Evolutionary conservation across 2,797 vertebrate species (phyloP), one percentile per base, ranked within the genome.

Genomic region (Coregonus ussuriensis): DNA sequence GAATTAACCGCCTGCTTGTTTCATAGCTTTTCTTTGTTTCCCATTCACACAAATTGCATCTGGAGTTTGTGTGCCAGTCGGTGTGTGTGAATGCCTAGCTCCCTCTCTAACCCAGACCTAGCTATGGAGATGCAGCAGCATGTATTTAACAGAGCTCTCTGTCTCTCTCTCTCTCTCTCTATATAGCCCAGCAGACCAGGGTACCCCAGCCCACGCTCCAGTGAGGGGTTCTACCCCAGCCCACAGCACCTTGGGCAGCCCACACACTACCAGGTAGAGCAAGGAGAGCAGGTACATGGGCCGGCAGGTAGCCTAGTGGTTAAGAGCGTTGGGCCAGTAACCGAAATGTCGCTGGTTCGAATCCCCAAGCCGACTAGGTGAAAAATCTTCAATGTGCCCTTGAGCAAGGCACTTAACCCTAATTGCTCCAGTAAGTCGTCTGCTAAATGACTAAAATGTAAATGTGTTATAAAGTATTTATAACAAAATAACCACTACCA

Each of bases 131-230:
- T 1, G 98, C 81, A 33, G 25, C 72, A 52, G 54, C 15, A 4
- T 52, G 52, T 41, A 63, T 14, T n/a, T 74, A 47, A 74, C 33
- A 11, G n/a, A 3, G 9, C 65, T 79, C 4, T 69, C 41, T 41
- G 35, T 47, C 25, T 33, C 37, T 18, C 0, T 15, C 11, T 18
- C 0, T 15, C 11, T 71, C 11, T 25, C 25, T 21, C 21, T 21
- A 21, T 65, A 15, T 71, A 99, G 98, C 98, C 98, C 75, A 99
- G 98, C 82, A 94, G 98, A 89, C 98, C 98, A 31, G 98, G 98
- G 21, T 99, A 99, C 75, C 98, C 98, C 53, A 99, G 98, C 81
- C 98, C 98, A 0, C 95, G 98, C 76, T 99, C 98, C 79, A 99
- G 98, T 80, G 98, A 99, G 91, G 96, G 97, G 0, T 98, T 98